Percentiles rank a stretch among this genome's conserved stretches.
Conservation (phyloP, 2,797 vertebrate species). For the Mastacembelus armatus region DNA sequence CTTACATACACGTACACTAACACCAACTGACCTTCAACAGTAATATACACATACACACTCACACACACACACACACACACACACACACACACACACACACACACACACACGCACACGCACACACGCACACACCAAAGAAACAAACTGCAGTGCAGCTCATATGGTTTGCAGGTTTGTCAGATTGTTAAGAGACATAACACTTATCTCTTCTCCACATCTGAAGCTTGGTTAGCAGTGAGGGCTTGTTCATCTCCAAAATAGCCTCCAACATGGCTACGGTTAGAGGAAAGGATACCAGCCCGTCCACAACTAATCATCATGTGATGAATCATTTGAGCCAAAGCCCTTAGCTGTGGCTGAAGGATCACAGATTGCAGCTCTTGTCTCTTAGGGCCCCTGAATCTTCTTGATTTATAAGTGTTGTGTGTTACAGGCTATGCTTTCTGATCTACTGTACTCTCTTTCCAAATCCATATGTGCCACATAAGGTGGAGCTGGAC, state of each 20-base stretch:
- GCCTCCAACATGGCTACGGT: slow-evolving; percentile 64
- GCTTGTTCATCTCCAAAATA: slow-evolving; percentile 74
- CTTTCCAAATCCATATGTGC: slow-evolving; percentile 44
- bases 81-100: too few relatives aligned
- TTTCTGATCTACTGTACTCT: slow-evolving; percentile 25
- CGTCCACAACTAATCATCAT: slow-evolving; percentile 75
- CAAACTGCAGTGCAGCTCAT: slow-evolving; percentile 59
- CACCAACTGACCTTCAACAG: too few relatives aligned
- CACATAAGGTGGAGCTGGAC: slow-evolving; percentile 8
- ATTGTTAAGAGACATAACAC: slow-evolving; percentile 75
- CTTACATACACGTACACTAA: too few relatives aligned
- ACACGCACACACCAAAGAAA: slow-evolving; percentile 44
- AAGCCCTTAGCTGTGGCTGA: slow-evolving; percentile 74
- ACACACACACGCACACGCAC: too few relatives aligned
- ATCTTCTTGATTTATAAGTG: slow-evolving; percentile 62
- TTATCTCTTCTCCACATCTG: slow-evolving; percentile 80
- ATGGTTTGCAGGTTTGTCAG: slow-evolving; percentile 77
- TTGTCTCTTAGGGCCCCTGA: slow-evolving; percentile 37
- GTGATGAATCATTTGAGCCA: slow-evolving; percentile 80
- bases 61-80: too few relatives aligned
- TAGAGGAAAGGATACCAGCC: slow-evolving; percentile 67
- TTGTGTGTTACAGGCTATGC: slow-evolving; percentile 33
- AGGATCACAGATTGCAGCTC: slow-evolving; percentile 66
- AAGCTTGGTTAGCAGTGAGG: slow-evolving; percentile 62
- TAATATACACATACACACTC: too few relatives aligned